Evolutionary conservation across 2,113 vertebrate species (phyloP).

Genomic region (Psilopsiagon aymara): DNA sequence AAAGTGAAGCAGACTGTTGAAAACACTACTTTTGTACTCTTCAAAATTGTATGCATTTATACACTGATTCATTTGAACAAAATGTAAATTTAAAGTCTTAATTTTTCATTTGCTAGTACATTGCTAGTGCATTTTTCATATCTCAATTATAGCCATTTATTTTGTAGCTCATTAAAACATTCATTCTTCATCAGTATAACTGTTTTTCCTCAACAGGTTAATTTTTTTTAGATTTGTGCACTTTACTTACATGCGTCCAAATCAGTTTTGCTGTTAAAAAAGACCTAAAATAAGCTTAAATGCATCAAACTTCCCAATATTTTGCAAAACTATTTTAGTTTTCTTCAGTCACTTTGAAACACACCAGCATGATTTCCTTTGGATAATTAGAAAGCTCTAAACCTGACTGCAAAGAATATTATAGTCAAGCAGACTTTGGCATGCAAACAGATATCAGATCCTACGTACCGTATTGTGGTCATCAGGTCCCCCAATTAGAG

Average conservation of each 20-base stretch:
- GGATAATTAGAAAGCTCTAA: not conserved
- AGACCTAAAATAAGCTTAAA: not conserved
- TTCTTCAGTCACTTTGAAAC: not conserved
- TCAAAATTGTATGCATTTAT: not conserved
- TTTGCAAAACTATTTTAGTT: not conserved
- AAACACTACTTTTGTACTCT: not conserved
- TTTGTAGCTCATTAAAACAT: not conserved
- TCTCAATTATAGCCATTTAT: not conserved
- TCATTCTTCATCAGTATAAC: not conserved
- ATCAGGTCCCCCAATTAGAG: not conserved
- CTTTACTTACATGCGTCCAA: not conserved
- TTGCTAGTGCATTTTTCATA: not conserved
- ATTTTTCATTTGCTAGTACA: not conserved
- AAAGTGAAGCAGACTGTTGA: not conserved
- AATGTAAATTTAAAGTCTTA: slow-evolving; percentile 11
- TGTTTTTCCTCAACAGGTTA: not conserved
- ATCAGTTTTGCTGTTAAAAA: not conserved
- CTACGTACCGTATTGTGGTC: not conserved
- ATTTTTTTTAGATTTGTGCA: not conserved
- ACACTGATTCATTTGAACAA: slow-evolving; percentile 20
- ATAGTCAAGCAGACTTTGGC: not conserved
- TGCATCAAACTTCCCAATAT: not conserved
- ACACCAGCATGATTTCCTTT: not conserved
- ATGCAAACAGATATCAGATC: not conserved
- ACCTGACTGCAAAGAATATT: not conserved